Evolutionary conservation across 2,113 vertebrate species (phyloP).

Genomic region (Burhinus oedicnemus): DNA sequence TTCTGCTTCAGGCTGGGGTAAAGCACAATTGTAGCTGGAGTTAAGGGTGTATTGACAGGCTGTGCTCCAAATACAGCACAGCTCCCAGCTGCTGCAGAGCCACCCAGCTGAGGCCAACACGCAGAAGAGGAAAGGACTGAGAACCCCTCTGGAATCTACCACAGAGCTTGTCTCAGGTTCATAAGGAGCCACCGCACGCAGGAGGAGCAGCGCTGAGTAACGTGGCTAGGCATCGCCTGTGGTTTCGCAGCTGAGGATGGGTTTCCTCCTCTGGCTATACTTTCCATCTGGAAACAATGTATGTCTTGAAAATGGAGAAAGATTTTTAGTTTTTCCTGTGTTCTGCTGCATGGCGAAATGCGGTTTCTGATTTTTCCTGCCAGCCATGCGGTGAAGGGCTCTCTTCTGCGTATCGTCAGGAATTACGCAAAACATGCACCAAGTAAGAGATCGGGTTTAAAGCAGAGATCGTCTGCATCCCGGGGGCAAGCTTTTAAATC

Average conservation of each 20-base stretch:
- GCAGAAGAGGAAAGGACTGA: background rate
- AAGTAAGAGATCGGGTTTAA: background rate
- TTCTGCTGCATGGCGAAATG: background rate
- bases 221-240: accelerated
- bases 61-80: background rate
- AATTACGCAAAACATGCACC: background rate
- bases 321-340: background rate
- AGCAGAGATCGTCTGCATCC: background rate
- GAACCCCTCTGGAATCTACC: background rate
- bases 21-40: accelerated
- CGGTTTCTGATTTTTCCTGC: background rate
- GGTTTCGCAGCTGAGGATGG: background rate
- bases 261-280: background rate
- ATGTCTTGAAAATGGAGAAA: background rate
- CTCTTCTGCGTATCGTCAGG: background rate
- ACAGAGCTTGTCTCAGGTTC: accelerated
- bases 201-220: background rate
- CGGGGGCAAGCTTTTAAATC: background rate
- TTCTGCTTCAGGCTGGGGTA: background rate
- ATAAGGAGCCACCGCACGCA: background rate
- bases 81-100: background rate
- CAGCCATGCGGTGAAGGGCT: background rate
- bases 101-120: background rate
- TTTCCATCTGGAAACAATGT: background rate
- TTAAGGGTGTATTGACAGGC: background rate